A percentile compares a stretch with the other conserved stretches of the same genome.
phyloP scores from a whole-genome alignment of 1,140 invertebrate species.

The Musca vetustissima region DNA sequence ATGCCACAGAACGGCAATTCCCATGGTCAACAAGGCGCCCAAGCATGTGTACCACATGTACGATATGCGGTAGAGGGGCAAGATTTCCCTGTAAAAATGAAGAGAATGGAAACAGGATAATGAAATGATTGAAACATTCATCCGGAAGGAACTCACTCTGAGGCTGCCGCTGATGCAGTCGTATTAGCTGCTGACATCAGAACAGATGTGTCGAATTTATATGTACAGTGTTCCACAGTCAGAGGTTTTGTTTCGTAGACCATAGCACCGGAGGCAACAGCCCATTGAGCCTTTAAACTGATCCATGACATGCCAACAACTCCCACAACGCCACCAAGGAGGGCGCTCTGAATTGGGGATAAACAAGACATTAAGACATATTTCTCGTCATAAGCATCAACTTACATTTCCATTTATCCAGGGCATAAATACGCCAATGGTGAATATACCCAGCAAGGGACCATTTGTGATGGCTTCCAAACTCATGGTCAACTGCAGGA shows the following conservation, averaged over 20 bases:
- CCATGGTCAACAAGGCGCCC: constrained; percentile 61
- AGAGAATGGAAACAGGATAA: neutral
- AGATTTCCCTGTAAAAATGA: constrained; percentile 56
- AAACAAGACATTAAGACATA: neutral
- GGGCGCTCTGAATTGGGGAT: constrained; percentile 66
- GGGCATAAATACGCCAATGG: constrained; percentile 73
- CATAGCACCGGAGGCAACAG: constrained; percentile 64
- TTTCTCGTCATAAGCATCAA: constrained; percentile 17
- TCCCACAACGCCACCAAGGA: constrained; percentile 68
- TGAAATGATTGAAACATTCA: neutral
- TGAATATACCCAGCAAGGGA: constrained; percentile 74
- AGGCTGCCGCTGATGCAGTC: constrained; percentile 21
- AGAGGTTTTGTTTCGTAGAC: constrained; percentile 66
- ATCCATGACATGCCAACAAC: constrained; percentile 76
- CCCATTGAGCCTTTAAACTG: constrained; percentile 75
- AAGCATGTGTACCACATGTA: constrained; percentile 71
- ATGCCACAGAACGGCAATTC: constrained; percentile 57
- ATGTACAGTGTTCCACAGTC: constrained; percentile 71
- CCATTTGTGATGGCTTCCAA: constrained; percentile 69
- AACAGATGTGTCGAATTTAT: constrained; percentile 52
- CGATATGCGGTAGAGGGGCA: constrained; percentile 65
- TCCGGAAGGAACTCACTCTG: constrained; percentile 30
- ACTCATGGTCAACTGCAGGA: constrained; percentile 58
- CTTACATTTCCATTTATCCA: constrained; percentile 67
- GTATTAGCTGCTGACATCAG: constrained; percentile 8